Base-by-base conservation (phyloP, 2,888 invertebrate genomes). In the Eubasilissa splendida region DNA sequence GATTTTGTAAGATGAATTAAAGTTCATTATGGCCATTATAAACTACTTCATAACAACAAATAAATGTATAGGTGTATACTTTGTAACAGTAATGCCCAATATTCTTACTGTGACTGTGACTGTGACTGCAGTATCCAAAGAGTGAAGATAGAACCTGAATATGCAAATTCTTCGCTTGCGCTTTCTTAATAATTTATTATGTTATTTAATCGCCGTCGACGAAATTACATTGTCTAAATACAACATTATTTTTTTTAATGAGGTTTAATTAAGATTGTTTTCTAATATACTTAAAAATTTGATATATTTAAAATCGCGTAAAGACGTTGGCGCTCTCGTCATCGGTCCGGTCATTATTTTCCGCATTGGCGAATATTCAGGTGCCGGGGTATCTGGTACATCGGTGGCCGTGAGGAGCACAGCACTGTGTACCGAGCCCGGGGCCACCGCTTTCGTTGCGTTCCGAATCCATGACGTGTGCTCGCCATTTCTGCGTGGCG, bases 321-420 rank as follows among this genome's bases (percentile, higher is more conserved):
- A 42, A 42, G 42, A 42, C 42, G 42, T 42, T 42, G 42, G 42
- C 42, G 42, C 42, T 42, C 42, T 42, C 42, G 42, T 42, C 42
- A 42, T 42, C 4, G 54, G 54, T 11, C 56, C n/a, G n/a, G n/a
- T 42, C n/a, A 52, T 50, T 63, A 63, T 68, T 54, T 73, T 73
- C 71, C 56, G 71, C 71, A 33, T 73, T 73, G 56, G 71, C 71
- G 56, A 73, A 58, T 73, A 73, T 33, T n/a, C 31, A 33, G n/a
- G 31, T 31, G 22, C 56, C 31, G 53, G 58, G 42, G 42, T n/a
- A n/a, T n/a, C n/a, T n/a, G n/a, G n/a, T 42, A 42, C 71, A 53
- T 53, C 71, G 31, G 56, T 76, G 76, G 53, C 76, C 76, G 76
- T 76, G 65, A 65, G 76, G 12, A 22, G 33, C 31, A 8, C 14